A percentile compares a stretch with the other conserved stretches of the same genome.
Conservation (phyloP, 2,888 invertebrate species). For the Ecdyonurus torrentis region DNA sequence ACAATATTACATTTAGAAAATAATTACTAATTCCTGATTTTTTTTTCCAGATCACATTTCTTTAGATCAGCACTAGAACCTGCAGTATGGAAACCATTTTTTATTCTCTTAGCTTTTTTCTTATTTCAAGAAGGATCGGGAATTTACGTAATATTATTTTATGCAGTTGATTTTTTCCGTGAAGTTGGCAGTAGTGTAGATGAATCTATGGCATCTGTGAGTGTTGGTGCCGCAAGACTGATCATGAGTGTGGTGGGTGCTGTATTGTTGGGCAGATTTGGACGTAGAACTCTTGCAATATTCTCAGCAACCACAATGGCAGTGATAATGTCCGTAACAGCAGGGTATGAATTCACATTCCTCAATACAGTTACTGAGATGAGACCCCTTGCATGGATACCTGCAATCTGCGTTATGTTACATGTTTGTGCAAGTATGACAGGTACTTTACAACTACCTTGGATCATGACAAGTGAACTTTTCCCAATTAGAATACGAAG, state of each 20-base stretch:
- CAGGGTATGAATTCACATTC: conserved; percentile 18
- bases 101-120: conserved; percentile 45
- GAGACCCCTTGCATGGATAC: conserved; percentile 21
- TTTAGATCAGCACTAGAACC: conserved; percentile 23
- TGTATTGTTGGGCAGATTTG: conserved; percentile 43
- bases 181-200: conserved; percentile 22
- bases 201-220: conserved; percentile 49
- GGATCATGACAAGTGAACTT: conserved; percentile 57
- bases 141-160: conserved; percentile 53
- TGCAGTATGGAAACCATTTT: conserved; percentile 48
- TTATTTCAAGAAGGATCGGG: conserved; percentile 54
- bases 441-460: conserved; percentile 53
- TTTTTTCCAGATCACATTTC: no score
- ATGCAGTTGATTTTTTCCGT: conserved; percentile 51
- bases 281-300: conserved; percentile 42
- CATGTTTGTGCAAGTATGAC: conserved; percentile 59
- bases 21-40: no score
- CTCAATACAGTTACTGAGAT: conserved; percentile 15
- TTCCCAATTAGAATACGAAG: conserved; percentile 51
- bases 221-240: conserved; percentile 47
- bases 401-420: conserved; percentile 41
- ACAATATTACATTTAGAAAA: no score
- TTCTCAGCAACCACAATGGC: conserved; percentile 48
- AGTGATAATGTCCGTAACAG: conserved; percentile 33
- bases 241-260: conserved; percentile 50